phyloP scores from a whole-genome alignment of 2,888 invertebrate genomes.

The Diarsia dahlii region DNA sequence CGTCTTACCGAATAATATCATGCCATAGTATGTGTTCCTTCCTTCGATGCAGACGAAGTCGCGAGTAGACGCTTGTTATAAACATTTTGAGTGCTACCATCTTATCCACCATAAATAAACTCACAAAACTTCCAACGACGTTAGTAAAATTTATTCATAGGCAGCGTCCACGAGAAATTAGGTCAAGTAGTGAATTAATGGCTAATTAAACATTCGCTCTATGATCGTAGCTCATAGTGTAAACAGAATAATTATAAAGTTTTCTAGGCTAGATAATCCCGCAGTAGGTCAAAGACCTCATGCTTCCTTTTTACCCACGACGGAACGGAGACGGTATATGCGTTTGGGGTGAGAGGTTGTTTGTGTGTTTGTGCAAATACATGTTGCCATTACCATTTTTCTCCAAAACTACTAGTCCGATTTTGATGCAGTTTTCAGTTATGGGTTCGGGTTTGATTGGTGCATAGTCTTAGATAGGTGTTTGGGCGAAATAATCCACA shows the following conservation, averaged over 20 bases:
- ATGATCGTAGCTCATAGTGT: conserved; percentile 13
- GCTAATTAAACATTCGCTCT: conserved; percentile 36
- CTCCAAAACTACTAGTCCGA: too few relatives aligned
- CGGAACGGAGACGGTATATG: too few relatives aligned
- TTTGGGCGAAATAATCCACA: too few relatives aligned
- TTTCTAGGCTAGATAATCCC: neutral
- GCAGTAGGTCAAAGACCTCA: neutral
- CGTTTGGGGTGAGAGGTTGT: too few relatives aligned
- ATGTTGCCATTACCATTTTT: too few relatives aligned
- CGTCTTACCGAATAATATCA: too few relatives aligned
- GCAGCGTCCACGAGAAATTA: conserved; percentile 20
- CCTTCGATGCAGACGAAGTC: neutral
- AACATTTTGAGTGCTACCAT: neutral
- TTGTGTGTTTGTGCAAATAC: too few relatives aligned
- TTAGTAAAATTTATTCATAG: conserved; percentile 31
- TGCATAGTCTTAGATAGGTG: too few relatives aligned
- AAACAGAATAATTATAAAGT: conserved; percentile 21
- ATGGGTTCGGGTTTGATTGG: too few relatives aligned
- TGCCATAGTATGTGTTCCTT: neutral
- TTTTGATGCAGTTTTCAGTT: too few relatives aligned
- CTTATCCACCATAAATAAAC: conserved; percentile 7
- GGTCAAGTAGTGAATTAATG: conserved; percentile 45
- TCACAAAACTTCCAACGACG: conserved; percentile 20
- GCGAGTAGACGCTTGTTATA: neutral
- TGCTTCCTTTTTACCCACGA: too few relatives aligned